Conservation (phyloP, 2,888 invertebrate species). For the Chaitophorus viminalis region DNA sequence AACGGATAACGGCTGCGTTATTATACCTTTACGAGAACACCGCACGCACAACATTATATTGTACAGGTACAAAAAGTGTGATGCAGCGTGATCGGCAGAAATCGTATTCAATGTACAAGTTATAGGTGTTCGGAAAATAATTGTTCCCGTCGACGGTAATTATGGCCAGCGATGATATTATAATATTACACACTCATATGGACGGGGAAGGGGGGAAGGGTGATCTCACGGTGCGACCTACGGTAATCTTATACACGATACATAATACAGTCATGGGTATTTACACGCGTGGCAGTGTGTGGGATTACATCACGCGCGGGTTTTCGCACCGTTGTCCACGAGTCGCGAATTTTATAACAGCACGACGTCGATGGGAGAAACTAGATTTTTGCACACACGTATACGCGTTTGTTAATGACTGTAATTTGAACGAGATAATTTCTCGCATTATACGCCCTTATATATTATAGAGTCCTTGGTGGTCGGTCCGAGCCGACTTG, state of each 20-base stretch:
- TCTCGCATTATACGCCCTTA: slow-evolving; percentile 24
- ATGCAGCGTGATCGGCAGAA: too few species aligned
- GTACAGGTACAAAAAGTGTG: too few species aligned
- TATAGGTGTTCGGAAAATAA: not conserved
- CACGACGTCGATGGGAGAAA: not conserved
- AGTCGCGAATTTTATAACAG: slow-evolving; percentile 37
- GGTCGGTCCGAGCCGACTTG: slow-evolving; percentile 25
- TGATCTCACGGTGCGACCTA: not conserved
- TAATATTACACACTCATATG: too few species aligned
- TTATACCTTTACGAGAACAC: too few species aligned
- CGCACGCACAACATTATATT: too few species aligned
- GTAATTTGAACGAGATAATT: slow-evolving; percentile 44
- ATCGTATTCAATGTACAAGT: too few species aligned
- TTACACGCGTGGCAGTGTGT: not conserved
- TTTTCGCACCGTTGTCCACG: slow-evolving; percentile 2
- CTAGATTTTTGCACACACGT: slow-evolving; percentile 20
- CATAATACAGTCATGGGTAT: not conserved
- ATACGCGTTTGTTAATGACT: not conserved
- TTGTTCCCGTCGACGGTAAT: not conserved
- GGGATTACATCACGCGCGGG: slow-evolving; percentile 32
- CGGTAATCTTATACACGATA: not conserved
- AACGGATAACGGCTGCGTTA: too few species aligned
- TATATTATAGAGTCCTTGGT: slow-evolving; percentile 18
- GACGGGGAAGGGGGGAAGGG: not conserved
- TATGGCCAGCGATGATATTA: not conserved